Conservation (phyloP, 2,113 vertebrate species). For the mouse (Mus musculus) region GRCm39 chr5:138816001-138816500, state of each 20-base stretch:
- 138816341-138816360: no score
- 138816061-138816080: not conserved
- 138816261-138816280: not conserved
- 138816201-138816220: not conserved
- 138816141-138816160: not conserved
- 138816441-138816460: not conserved
- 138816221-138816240: not conserved
- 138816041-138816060: not conserved
- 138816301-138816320: not conserved
- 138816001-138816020: not conserved
- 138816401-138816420: not conserved
- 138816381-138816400: no score
- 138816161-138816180: not conserved
- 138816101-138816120: not conserved
- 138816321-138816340: not conserved
- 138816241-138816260: not conserved
- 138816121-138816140: not conserved
- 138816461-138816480: no score
- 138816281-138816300: not conserved
- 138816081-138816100: not conserved
- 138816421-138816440: not conserved
- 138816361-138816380: no score
- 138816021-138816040: not conserved
- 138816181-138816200: not conserved
- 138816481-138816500: not conserved